Evolutionary conservation across 2,113 vertebrate genomes (phyloP).

Genomic region (Gymnogyps californianus): DNA sequence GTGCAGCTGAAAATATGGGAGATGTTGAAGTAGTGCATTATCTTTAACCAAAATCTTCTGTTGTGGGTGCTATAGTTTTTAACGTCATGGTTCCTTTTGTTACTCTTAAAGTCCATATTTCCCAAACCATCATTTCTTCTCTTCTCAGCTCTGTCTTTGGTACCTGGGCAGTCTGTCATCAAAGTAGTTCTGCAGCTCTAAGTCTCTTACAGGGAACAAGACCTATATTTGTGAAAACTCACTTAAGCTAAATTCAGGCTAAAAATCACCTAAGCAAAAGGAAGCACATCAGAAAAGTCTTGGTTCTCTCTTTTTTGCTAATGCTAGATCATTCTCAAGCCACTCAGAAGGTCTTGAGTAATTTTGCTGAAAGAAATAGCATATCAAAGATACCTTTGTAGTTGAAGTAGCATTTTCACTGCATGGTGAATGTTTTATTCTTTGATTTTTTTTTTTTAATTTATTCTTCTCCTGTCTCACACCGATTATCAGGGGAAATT

Average conservation of each 20-base stretch:
- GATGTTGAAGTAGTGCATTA: background rate
- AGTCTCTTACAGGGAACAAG: background rate
- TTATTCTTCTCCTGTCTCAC: background rate
- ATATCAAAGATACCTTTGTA: background rate
- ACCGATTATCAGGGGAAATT: fast-evolving
- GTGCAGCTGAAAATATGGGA: background rate
- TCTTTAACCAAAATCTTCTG: background rate
- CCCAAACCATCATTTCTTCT: background rate
- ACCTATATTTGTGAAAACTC: background rate
- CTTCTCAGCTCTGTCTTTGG: background rate
- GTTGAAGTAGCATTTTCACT: background rate
- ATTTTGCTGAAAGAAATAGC: background rate
- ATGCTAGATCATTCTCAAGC: background rate
- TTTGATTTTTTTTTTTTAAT: background rate
- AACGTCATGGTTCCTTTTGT: background rate
- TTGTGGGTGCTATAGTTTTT: background rate
- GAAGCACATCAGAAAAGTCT: background rate
- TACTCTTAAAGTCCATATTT: fast-evolving
- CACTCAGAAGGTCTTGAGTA: background rate
- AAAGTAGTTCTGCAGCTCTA: background rate
- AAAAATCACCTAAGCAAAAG: background rate
- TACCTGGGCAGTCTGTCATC: background rate
- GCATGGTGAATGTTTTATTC: background rate
- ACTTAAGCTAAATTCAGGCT: background rate
- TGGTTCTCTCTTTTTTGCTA: fast-evolving